phyloP scores from a whole-genome alignment of 2,113 vertebrate genomes.

The Peromyscus leucopus region DNA sequence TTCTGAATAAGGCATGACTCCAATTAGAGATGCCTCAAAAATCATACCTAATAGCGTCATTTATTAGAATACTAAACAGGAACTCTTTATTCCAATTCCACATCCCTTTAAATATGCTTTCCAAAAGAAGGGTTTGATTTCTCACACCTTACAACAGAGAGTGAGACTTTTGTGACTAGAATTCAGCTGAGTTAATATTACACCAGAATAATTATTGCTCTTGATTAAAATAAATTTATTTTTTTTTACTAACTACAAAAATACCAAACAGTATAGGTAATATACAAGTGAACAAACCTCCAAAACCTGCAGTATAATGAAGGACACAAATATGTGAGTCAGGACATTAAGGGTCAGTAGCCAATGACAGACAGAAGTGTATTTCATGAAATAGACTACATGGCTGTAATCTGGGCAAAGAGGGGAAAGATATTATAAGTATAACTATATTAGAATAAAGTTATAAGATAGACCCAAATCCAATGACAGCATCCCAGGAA shows the following conservation, averaged over 20 bases:
- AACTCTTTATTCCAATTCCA: conserved; percentile 36
- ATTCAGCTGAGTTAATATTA: not conserved
- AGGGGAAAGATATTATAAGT: not conserved
- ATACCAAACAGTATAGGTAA: not conserved
- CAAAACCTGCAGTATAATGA: not conserved
- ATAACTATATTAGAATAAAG: not conserved
- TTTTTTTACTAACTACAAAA: not conserved
- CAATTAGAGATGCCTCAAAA: conserved; percentile 65
- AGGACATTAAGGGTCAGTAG: not conserved
- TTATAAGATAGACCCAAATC: not conserved
- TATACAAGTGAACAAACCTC: not conserved
- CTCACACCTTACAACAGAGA: not conserved
- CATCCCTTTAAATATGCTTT: conserved; percentile 18
- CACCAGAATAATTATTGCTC: not conserved
- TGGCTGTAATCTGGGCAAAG: not conserved
- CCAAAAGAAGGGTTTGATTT: conserved; percentile 16
- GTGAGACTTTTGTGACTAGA: not conserved
- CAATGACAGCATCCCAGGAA: not conserved
- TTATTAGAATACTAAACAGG: conserved; percentile 75
- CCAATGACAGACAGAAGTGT: not conserved
- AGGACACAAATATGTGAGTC: not conserved
- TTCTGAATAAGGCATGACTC: conserved; percentile 70
- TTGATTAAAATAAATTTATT: conserved; percentile 14
- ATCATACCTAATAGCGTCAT: conserved; percentile 53
- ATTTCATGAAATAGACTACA: not conserved